These are phyloP conservation scores for Dynastes grantii DNA, from an alignment of 2,888 invertebrate species.

Conservation along the genomic window DNA sequence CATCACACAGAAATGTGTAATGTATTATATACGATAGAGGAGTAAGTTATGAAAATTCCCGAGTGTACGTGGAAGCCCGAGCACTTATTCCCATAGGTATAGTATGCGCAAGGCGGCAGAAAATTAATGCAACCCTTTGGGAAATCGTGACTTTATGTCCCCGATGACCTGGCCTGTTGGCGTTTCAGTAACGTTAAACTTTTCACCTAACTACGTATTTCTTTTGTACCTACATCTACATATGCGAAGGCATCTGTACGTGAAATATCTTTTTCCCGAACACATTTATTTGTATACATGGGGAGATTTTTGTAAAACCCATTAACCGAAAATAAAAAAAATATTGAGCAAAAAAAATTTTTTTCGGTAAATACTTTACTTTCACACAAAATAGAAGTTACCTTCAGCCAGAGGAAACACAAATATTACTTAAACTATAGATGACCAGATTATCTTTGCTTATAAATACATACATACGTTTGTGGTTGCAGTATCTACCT, in stretches of 20 bases:
- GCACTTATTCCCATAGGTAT: constrained; percentile 75
- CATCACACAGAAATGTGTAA: constrained; percentile 64
- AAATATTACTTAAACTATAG: too few relatives aligned
- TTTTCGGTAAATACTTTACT: neutral
- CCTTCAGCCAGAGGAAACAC: too few relatives aligned
- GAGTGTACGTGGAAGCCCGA: constrained; percentile 65
- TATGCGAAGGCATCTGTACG: constrained; percentile 5
- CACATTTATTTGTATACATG: neutral
- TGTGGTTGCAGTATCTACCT: too few relatives aligned
- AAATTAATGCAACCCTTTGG: constrained; percentile 81
- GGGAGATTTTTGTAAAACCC: too few relatives aligned
- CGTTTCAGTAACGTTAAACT: constrained; percentile 54
- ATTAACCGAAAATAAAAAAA: too few relatives aligned
- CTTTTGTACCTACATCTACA: constrained; percentile 40
- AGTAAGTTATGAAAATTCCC: constrained; percentile 70
- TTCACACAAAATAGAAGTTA: neutral
- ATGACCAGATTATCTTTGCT: too few relatives aligned
- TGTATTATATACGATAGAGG: constrained; percentile 65
- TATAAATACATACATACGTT: too few relatives aligned
- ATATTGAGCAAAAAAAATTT: too few relatives aligned
- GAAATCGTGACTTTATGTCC: constrained; percentile 77
- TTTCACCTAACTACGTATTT: constrained; percentile 50
- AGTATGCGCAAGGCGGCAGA: constrained; percentile 85
- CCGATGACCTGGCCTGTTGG: constrained; percentile 63
- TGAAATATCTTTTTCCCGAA: neutral